Percentiles rank a stretch among this genome's conserved stretches.
These are phyloP conservation scores for Podilymbus podiceps DNA, from an alignment of 2,113 vertebrate genomes.

Conservation along the genomic window DNA sequence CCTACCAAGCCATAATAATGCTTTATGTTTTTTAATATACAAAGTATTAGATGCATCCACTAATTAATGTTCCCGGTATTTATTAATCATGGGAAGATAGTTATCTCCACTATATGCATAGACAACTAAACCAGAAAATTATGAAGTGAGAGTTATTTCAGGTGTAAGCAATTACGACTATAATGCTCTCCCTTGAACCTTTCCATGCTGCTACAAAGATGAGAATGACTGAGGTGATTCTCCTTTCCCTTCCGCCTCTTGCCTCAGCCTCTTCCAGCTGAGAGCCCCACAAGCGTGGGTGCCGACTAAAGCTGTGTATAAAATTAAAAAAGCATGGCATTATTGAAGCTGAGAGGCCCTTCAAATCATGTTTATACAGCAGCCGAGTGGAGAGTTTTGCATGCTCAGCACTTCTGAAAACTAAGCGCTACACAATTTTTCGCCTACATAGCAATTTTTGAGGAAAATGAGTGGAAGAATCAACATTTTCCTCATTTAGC, in stretches of 20 bases:
- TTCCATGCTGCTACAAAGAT: not conserved
- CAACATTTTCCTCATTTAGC: conserved; percentile 50
- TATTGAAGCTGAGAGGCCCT: conserved; percentile 56
- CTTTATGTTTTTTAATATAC: not conserved
- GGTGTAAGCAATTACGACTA: not conserved
- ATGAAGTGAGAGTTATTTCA: not conserved
- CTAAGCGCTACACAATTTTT: conserved; percentile 9
- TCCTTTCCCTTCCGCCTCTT: not conserved
- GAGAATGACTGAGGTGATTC: not conserved
- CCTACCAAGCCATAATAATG: not conserved
- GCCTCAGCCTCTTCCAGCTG: not conserved
- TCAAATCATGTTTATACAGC: conserved; percentile 28
- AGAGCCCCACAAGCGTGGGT: not conserved
- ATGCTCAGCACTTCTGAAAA: conserved; percentile 25
- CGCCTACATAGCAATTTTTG: conserved; percentile 7
- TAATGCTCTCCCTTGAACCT: not conserved
- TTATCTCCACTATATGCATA: not conserved
- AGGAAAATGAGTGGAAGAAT: conserved; percentile 52
- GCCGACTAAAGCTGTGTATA: not conserved
- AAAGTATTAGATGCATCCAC: not conserved
- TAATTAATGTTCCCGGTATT: not conserved
- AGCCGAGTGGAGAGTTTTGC: conserved; percentile 27
- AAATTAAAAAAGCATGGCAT: conserved; percentile 7
- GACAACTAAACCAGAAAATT: not conserved
- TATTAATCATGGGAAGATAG: not conserved